phyloP scores from a whole-genome alignment of 30 jellyfish, hydroid and myxozoan species.

The Pseudorhiza aurosa region DNA sequence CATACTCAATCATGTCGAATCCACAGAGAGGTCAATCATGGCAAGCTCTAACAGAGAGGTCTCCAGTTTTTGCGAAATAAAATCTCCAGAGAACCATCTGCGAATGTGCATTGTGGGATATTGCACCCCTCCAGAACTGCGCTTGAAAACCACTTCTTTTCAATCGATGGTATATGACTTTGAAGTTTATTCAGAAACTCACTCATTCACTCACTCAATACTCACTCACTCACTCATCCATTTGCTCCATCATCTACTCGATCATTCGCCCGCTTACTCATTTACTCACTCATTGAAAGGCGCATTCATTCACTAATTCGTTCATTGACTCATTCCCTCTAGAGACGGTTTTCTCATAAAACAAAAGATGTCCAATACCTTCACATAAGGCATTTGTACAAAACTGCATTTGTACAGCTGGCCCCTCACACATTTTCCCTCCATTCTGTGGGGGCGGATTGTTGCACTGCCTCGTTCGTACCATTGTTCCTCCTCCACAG shows the following conservation, averaged over 20 bases:
- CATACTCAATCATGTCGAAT: not conserved
- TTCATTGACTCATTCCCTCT: not conserved
- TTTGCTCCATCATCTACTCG: not conserved
- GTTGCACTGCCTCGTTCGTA: conserved; percentile 19
- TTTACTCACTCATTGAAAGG: not conserved
- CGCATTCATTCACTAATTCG: not conserved
- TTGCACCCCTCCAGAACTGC: too few species aligned
- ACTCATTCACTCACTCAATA: not conserved
- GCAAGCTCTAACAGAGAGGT: too few species aligned
- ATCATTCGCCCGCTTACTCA: not conserved
- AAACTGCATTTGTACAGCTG: not conserved
- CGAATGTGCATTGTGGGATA: too few species aligned
- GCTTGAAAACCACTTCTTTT: too few species aligned
- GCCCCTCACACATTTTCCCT: conserved; percentile 25
- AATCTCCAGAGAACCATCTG: too few species aligned
- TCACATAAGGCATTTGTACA: conserved; percentile 54
- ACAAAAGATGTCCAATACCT: too few species aligned
- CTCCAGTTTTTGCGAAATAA: too few species aligned
- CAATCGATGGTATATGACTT: too few species aligned
- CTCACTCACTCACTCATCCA: not conserved
- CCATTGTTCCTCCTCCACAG: conserved; percentile 33
- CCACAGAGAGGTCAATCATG: too few species aligned
- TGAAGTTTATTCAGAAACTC: not conserved
- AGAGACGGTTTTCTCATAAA: too few species aligned
- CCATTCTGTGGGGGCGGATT: conserved; percentile 14